phyloP scores from a whole-genome alignment of 2,797 vertebrate genomes.

The Momotus momota region DNA sequence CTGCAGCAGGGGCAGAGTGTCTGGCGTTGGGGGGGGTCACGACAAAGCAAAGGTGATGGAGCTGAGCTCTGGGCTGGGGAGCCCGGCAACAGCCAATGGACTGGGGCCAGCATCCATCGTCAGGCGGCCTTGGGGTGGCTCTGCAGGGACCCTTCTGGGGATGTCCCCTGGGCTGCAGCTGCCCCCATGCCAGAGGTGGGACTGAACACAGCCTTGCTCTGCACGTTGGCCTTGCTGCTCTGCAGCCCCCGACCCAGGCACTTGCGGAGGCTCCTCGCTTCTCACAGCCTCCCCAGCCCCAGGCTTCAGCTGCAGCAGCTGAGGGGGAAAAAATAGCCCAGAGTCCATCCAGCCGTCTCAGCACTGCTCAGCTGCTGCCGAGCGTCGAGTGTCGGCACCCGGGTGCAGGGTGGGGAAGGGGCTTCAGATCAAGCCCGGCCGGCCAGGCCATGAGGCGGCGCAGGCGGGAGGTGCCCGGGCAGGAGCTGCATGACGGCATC shows the following conservation, averaged over 20 bases:
- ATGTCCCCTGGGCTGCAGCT: too few species aligned
- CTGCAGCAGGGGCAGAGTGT: neutral
- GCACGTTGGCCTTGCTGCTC: fast-evolving
- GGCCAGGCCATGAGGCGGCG: fast-evolving
- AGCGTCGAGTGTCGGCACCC: neutral
- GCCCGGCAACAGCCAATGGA: too few species aligned
- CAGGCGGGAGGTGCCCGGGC: neutral
- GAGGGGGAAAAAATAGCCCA: neutral
- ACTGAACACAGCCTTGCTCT: neutral
- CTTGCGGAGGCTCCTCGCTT: fast-evolving
- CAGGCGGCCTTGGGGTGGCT: fast-evolving
- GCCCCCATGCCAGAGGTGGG: neutral
- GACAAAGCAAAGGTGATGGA: fast-evolving
- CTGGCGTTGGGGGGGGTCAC: neutral
- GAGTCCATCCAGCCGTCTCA: fast-evolving
- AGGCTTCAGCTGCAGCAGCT: neutral
- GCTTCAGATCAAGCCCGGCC: neutral
- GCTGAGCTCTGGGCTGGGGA: neutral
- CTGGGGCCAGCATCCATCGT: neutral
- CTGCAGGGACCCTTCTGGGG: neutral
- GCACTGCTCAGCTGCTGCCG: neutral
- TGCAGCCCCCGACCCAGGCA: neutral
- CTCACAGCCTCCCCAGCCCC: neutral
- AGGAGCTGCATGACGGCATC: neutral
- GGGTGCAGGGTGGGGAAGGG: neutral